Percentiles rank a stretch among this genome's conserved stretches.
Conservation (phyloP, 2,888 invertebrate genomes). For the Muscina levida region DNA sequence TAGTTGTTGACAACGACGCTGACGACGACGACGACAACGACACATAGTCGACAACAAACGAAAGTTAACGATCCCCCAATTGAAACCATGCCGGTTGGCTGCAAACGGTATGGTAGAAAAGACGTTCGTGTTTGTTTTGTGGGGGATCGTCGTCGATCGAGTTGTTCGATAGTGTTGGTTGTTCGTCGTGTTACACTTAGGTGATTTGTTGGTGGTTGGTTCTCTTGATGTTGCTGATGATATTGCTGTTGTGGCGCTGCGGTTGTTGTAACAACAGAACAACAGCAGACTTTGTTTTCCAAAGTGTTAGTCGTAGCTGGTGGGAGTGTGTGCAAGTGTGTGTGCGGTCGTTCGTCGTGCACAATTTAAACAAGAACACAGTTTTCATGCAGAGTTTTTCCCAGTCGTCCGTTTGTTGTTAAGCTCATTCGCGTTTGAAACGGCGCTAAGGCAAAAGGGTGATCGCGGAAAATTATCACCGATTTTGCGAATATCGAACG, state of each 20-base stretch:
- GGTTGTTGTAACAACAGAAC: slow-evolving; percentile 35
- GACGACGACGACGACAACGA: no score
- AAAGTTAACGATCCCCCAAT: slow-evolving; percentile 53
- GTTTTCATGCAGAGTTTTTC: slow-evolving; percentile 76
- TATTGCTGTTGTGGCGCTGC: slow-evolving; percentile 7
- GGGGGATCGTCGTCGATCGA: slow-evolving; percentile 26
- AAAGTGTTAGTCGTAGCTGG: slow-evolving; percentile 19
- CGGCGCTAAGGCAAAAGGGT: slow-evolving; percentile 68
- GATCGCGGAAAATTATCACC: slow-evolving; percentile 65
- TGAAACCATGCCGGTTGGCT: background rate
- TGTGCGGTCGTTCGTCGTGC: slow-evolving; percentile 16
- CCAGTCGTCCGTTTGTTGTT: slow-evolving; percentile 63
- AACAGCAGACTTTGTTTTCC: slow-evolving; percentile 39
- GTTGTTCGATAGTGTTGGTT: no score
- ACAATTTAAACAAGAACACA: slow-evolving; percentile 66
- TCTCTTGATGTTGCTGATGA: background rate
- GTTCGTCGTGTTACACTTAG: no score
- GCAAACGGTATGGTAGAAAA: background rate
- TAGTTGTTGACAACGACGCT: slow-evolving; percentile 19
- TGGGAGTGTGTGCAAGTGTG: no score
- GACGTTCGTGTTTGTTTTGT: background rate
- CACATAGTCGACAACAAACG: slow-evolving; percentile 59
- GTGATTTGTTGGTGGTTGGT: no score
- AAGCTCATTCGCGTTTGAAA: slow-evolving; percentile 75
- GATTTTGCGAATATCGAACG: background rate